Base-by-base conservation (phyloP, 2,888 invertebrate species). In the Synergus umbraculus region DNA sequence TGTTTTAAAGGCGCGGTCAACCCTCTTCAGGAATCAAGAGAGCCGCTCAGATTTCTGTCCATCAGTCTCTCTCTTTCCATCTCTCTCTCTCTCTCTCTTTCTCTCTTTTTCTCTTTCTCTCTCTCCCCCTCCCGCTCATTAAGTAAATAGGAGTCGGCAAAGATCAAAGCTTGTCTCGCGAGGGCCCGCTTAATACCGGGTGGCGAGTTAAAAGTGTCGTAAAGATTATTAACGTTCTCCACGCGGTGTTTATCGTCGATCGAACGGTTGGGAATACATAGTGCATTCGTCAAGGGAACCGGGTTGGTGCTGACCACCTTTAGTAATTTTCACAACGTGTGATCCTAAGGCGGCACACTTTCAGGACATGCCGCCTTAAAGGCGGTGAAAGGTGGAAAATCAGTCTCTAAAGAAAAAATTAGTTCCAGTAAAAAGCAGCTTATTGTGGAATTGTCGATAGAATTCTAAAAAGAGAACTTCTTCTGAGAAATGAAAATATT, bases 171-270 rank as follows among this genome's bases (percentile, higher is more conserved):
- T 82, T 83, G 85, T 87, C 88, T 89, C 88, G 86, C 85, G 86
- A 87, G 86, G 88, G 88, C 87, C 87, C 89, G 89, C 89, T 90
- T 90, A 90, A 90, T 90, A 90, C 90, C 89, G 90, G 89, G 90
- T 90, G 90, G 90, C 89, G 89, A 90, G 90, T 88, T 88, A 89
- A 90, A 89, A 90, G 88, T 90, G 90, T 90, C 89, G 89, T 90
- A 89, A 90, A 89, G 89, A 90, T 90, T 89, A 90, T 90, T 89
- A 88, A 88, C 88, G 87, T 88, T 87, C 86, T 86, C 86, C 86
- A 87, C 85, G 85, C 83, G 86, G 83, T 87, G 88, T 86, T 90
- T 90, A 89, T 90, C 90, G 87, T 83, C 83, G 87, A 90, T 89
- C 89, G 85, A 83, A 84, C 81, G 69, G 84, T 63, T 41, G 60